Evolutionary conservation across 2,888 invertebrate genomes (phyloP), one percentile per base, ranked within the genome.

Genomic region (Orgyia antiqua): DNA sequence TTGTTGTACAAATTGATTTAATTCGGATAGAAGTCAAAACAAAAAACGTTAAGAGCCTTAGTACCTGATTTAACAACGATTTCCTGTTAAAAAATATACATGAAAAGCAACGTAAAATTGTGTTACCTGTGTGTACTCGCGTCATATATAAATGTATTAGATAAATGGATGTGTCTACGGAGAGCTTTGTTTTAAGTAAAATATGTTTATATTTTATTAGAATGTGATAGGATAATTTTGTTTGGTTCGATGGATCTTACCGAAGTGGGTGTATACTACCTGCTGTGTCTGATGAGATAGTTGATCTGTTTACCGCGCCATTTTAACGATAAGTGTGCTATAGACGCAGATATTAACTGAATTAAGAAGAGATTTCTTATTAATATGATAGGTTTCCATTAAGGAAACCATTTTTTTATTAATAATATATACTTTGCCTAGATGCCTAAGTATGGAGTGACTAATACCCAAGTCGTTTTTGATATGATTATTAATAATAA

Each of bases 191-290:
- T 39, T 42, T n/a, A 12, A 36, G 31, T 33, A 36, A 45, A 48
- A 29, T 19, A 9, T 34, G 36, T 44, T n/a, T n/a, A n/a, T 47
- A 47, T 36, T 41, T 39, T 27, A 33, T 37, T 20, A 2, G 33
- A 24, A 13, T 25, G 2, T 26, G 13, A 11, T 17, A 26, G 5
- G 1, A 5, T 13, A 13, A 10, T 11, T 6, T 13, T 11, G 24
- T 34, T 23, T 17, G 27, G 12, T 24, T 23, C 7, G 24, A 8
- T 4, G n/a, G 24, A n/a, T n/a, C 23, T 23, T 11, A 8, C 18
- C 2, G 20, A 20, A n/a, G 9, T n/a, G n/a, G n/a, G n/a, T n/a
- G n/a, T n/a, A n/a, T n/a, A n/a, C n/a, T n/a, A n/a, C n/a, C n/a
- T n/a, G n/a, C n/a, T n/a, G n/a, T n/a, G n/a, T n/a, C n/a, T n/a